A percentile compares a stretch with the other conserved stretches of the same genome.
Evolutionary conservation across 2,888 invertebrate genomes (phyloP).

Genomic region (Ganaspis brasiliensis): DNA sequence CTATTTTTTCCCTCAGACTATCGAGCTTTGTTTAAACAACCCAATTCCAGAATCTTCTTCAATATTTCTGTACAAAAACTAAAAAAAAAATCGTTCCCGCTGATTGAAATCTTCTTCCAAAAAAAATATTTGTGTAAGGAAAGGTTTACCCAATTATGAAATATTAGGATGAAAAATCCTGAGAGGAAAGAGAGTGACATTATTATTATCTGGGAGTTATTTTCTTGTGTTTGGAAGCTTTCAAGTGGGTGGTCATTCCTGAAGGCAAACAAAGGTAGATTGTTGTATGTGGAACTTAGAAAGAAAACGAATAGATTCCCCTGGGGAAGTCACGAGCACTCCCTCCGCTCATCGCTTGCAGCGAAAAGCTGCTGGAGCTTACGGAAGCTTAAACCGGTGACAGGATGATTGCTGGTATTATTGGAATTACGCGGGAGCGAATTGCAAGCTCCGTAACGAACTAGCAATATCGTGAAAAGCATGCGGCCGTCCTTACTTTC

Average conservation of each 20-base stretch:
- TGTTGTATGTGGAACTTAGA: conserved; percentile 56
- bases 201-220: background rate
- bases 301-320: conserved; percentile 76
- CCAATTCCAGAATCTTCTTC: background rate
- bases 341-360: conserved; percentile 57
- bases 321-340: conserved; percentile 71
- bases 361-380: conserved; percentile 72
- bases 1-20: background rate
- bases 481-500: conserved; percentile 60
- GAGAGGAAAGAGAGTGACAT: no score
- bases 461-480: conserved; percentile 71
- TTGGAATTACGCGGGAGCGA: conserved; percentile 75
- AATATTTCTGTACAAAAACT: no score
- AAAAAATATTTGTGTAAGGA: no score
- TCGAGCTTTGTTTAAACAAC: background rate
- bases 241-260: conserved; percentile 48
- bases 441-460: conserved; percentile 73
- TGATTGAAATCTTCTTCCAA: no score
- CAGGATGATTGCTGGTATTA: conserved; percentile 78
- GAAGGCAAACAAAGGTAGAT: conserved; percentile 43
- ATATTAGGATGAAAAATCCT: background rate
- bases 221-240: conserved; percentile 18
- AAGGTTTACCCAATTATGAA: background rate
- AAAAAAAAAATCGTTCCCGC: no score
- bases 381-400: conserved; percentile 76